Percentiles rank a stretch among this genome's conserved stretches.
Conservation (phyloP, 2,113 vertebrate genomes). For the Paradoxurus hermaphroditus region DNA sequence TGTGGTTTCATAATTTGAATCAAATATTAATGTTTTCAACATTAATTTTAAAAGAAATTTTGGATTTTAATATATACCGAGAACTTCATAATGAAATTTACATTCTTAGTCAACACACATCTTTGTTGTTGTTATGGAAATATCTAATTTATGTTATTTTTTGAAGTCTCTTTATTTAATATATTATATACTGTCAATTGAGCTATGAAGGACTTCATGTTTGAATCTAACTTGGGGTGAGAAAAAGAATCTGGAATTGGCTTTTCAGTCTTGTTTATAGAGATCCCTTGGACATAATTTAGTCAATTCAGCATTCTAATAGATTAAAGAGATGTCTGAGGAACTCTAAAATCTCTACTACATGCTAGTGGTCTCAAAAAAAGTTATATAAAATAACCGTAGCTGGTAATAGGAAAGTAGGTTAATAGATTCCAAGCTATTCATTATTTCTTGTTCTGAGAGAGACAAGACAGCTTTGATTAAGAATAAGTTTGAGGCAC, state of each 20-base stretch:
- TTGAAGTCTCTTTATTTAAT: not conserved
- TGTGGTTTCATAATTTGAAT: not conserved
- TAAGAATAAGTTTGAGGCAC: not conserved
- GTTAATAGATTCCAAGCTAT: not conserved
- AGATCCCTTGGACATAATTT: not conserved
- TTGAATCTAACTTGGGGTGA: not conserved
- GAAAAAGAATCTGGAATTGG: not conserved
- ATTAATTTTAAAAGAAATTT: not conserved
- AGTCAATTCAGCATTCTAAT: not conserved
- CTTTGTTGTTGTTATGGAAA: not conserved
- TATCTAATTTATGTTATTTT: not conserved
- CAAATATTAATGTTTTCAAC: not conserved
- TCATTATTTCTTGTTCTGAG: not conserved
- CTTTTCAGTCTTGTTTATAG: not conserved
- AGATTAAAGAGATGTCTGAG: not conserved
- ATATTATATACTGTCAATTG: not conserved
- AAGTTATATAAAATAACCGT: not conserved
- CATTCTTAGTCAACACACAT: not conserved
- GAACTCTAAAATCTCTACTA: not conserved
- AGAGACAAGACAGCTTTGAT: not conserved
- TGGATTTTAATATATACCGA: not conserved
- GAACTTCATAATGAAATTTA: not conserved
- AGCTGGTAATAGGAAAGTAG: not conserved
- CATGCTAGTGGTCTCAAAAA: not conserved
- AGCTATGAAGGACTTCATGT: not conserved